A percentile compares a stretch with the other conserved stretches of the same genome.
Evolutionary conservation across 2,797 vertebrate species (phyloP).

Genomic region (Microctenopoma steveboyesi): DNA sequence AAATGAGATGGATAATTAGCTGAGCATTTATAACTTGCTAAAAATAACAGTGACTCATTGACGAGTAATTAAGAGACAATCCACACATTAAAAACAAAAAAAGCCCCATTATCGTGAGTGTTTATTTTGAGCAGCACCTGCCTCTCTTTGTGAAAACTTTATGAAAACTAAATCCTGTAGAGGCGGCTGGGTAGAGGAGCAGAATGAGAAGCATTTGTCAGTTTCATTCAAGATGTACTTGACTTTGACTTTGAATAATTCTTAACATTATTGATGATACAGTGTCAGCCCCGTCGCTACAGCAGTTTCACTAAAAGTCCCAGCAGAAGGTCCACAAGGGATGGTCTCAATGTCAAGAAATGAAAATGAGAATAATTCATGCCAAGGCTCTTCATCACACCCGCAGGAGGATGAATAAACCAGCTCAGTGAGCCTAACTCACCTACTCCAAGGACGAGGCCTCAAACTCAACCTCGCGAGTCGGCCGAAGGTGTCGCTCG

Average conservation of each 20-base stretch:
- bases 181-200: background rate
- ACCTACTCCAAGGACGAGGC: conserved; percentile 49
- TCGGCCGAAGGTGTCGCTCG: conserved; percentile 14
- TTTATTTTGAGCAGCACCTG: conserved; percentile 11
- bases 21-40: conserved; percentile 1
- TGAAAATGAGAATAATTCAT: conserved; percentile 70
- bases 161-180: background rate
- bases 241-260: conserved; percentile 63
- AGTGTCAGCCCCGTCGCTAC: conserved; percentile 22
- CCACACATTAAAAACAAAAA: background rate
- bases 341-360: conserved; percentile 67
- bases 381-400: conserved; percentile 44
- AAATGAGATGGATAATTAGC: conserved; percentile 33
- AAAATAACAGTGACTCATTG: conserved; percentile 1
- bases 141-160: conserved; percentile 9
- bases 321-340: conserved; percentile 53
- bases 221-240: conserved; percentile 39
- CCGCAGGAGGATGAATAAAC: conserved; percentile 54
- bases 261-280: conserved; percentile 56
- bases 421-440: conserved; percentile 30
- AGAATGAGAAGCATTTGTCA: conserved; percentile 1
- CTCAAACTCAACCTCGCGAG: conserved; percentile 1
- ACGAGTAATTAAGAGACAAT: conserved; percentile 22
- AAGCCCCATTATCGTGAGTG: conserved; percentile 2
- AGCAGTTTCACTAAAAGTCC: conserved; percentile 38